These are phyloP conservation scores for Pseudanteris insignis DNA, from an alignment of 2,888 invertebrate genomes.

Conservation along the genomic window DNA sequence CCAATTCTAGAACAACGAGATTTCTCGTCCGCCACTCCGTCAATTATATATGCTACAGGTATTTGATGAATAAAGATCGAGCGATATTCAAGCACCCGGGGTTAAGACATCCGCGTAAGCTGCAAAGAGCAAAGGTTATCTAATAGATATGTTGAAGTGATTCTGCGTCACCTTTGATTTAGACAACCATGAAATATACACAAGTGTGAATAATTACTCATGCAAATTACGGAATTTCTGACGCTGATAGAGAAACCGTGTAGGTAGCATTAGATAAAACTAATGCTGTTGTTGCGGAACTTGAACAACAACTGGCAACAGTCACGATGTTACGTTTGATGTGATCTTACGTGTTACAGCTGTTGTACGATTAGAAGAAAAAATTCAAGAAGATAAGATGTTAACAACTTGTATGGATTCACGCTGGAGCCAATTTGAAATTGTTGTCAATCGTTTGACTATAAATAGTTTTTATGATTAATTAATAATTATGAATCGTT, in stretches of 20 bases:
- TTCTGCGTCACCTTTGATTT: conserved; percentile 15
- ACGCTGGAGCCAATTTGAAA: no score
- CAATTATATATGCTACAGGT: conserved; percentile 40
- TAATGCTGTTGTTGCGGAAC: conserved; percentile 1
- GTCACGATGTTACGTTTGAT: no score
- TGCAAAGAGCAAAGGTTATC: conserved; percentile 24
- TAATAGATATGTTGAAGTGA: conserved; percentile 17
- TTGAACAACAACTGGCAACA: no score
- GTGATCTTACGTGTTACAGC: no score
- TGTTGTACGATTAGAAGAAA: no score
- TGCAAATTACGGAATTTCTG: conserved; percentile 25
- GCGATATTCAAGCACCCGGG: conserved; percentile 9
- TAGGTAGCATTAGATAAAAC: conserved; percentile 4
- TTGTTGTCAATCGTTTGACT: no score
- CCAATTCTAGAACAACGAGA: conserved; percentile 20
- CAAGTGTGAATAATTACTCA: conserved; percentile 24
- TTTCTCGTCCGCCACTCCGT: conserved; percentile 27
- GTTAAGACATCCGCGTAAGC: conserved; percentile 14
- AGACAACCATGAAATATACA: conserved; percentile 18
- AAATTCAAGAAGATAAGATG: no score
- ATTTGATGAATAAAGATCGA: conserved; percentile 36
- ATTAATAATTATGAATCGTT: no score
- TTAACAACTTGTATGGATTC: no score
- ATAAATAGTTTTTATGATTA: no score
- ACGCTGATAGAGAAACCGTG: conserved; percentile 6